Evolutionary conservation across 2,113 vertebrate genomes (phyloP), one percentile per base, ranked within the genome.

Genomic region (Tretioscincus oriximinensis): DNA sequence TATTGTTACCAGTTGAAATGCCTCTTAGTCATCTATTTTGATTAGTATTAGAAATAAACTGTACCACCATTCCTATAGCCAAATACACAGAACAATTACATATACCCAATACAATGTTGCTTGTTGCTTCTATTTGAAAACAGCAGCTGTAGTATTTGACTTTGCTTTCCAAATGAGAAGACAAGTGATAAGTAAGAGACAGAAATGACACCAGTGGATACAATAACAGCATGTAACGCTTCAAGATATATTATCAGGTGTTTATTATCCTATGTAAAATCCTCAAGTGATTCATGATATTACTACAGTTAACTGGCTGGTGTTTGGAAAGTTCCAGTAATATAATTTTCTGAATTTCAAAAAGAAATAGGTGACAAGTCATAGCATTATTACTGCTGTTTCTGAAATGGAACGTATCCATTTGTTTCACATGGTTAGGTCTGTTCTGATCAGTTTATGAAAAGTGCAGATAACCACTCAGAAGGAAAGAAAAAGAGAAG

Each of bases 171-270:
- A 66, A 41, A 20, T 54, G 16, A 47, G 58, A 11, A 74, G 14
- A 49, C 28, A 63, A 75, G 41, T n/a, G 28, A 28, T 26, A 64
- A 2, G 10, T 21, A 65, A 75, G 54, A 45, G 47, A 20, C 22
- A 49, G 29, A 11, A 1, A 7, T 41, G 6, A 12, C 12, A 45
- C 14, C 3, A 22, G 29, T 18, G n/a, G 51, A 70, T 63, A 51
- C 22, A 70, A 75, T 79, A 65, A 75, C 54, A 63, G 47, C 63
- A 49, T 24, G 47, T 79, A 70, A 64, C 64, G 31, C 64, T 64
- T 35, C 71, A 51, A 22, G 78, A 29, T 51, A 51, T 26, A 18
- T 28, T 26, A 7, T 51, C 74, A 69, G 63, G 14, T 35, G 29
- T 65, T 47, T 1, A 3, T 58, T 76, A 73, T 65, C n/a, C 51